Percentiles rank a stretch among this genome's conserved stretches.
phyloP scores from a whole-genome alignment of 64 coral and sea anemone species.

The Montipora efflorescens region DNA sequence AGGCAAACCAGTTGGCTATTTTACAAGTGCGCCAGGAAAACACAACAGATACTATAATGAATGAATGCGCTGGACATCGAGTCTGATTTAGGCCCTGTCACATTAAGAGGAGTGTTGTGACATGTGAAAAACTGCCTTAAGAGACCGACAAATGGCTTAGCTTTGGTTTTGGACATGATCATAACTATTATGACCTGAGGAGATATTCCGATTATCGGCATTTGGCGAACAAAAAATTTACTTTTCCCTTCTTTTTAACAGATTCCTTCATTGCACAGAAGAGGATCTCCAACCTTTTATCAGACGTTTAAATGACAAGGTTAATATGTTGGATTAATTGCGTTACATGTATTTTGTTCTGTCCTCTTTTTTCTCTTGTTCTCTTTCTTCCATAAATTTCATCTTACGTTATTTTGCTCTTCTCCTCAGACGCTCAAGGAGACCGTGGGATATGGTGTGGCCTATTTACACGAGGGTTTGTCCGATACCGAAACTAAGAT shows the following conservation, averaged over 20 bases:
- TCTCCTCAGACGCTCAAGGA: constrained; percentile 85
- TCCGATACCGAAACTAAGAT: constrained; percentile 93
- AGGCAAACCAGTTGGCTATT: too few species aligned
- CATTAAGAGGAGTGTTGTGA: too few species aligned
- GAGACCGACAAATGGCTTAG: too few species aligned
- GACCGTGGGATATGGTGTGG: constrained; percentile 92
- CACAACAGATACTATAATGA: too few species aligned
- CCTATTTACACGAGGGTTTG: constrained; percentile 95
- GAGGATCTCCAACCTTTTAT: constrained; percentile 97
- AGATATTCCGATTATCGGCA: too few species aligned
- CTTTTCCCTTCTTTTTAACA: constrained; percentile 4
- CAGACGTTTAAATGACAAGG: constrained; percentile 95
- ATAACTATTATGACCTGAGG: too few species aligned
- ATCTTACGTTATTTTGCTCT: background rate
- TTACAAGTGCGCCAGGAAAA: too few species aligned
- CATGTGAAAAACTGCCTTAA: too few species aligned
- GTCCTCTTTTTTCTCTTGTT: background rate
- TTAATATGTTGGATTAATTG: background rate
- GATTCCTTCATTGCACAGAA: constrained; percentile 97
- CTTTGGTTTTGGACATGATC: too few species aligned
- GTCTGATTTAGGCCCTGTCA: too few species aligned
- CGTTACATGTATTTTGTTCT: too few species aligned
- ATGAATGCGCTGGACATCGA: too few species aligned
- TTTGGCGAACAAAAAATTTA: background rate
- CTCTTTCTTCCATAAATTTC: background rate